phyloP scores from a whole-genome alignment of 2,888 invertebrate genomes.

The Melipona beecheii region DNA sequence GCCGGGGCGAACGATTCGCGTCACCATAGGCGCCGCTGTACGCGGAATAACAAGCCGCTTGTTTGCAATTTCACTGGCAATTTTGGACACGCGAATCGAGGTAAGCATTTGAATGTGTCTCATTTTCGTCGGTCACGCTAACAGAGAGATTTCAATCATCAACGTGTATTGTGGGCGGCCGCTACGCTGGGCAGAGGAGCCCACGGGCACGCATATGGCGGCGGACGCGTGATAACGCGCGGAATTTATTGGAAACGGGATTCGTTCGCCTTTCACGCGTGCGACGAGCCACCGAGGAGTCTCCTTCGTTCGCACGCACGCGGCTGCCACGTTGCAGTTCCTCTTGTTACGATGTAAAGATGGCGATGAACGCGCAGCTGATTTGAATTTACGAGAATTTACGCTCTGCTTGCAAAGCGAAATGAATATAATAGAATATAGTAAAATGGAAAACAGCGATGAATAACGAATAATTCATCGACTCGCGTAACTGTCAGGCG shows the following conservation, averaged over 20 bases:
- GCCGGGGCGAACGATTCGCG: conserved; percentile 10
- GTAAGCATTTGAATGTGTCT: conserved; percentile 67
- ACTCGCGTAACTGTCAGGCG: no score
- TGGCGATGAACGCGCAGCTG: conserved; percentile 22
- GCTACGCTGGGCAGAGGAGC: conserved; percentile 44
- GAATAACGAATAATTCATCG: conserved; percentile 6
- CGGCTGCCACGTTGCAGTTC: not conserved
- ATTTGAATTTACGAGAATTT: conserved; percentile 47
- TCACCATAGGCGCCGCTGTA: conserved; percentile 9
- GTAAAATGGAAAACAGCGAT: conserved; percentile 12
- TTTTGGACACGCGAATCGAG: conserved; percentile 61
- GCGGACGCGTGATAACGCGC: conserved; percentile 68
- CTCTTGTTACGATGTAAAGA: conserved; percentile 17
- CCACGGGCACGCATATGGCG: conserved; percentile 67
- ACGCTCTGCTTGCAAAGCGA: not conserved
- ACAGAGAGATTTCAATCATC: conserved; percentile 65
- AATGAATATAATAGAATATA: conserved; percentile 22
- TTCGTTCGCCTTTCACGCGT: conserved; percentile 64
- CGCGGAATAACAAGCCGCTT: conserved; percentile 51
- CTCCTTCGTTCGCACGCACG: not conserved
- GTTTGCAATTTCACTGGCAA: conserved; percentile 55
- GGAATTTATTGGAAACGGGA: conserved; percentile 64
- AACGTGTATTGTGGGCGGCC: conserved; percentile 59
- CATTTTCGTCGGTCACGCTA: conserved; percentile 59
- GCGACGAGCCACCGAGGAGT: conserved; percentile 19